A percentile compares a stretch with the other conserved stretches of the same genome.
Conservation (phyloP, 2,888 invertebrate species). For the Aphidius colemani region DNA sequence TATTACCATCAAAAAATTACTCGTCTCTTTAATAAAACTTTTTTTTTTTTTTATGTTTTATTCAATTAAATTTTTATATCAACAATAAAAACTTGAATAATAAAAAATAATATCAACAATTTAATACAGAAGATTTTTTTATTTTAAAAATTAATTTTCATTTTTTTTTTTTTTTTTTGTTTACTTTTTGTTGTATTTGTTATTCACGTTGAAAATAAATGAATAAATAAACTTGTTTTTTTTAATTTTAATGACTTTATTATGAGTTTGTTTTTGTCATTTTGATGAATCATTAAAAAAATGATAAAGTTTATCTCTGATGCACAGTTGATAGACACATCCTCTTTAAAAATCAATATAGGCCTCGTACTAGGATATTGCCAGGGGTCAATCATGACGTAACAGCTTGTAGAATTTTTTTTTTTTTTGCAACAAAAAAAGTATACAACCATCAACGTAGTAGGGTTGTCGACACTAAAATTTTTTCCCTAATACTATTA, state of each 20-base stretch:
- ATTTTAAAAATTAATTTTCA: too few species aligned
- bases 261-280: too few species aligned
- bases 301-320: not conserved
- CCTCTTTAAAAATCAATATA: constrained; percentile 50
- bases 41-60: not conserved
- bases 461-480: constrained; percentile 22
- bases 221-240: not conserved
- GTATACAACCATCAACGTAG: constrained; percentile 5
- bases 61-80: too few species aligned
- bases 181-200: not conserved
- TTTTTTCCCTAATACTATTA: not conserved
- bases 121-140: too few species aligned
- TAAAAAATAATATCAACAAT: too few species aligned
- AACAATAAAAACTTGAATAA: too few species aligned
- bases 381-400: constrained; percentile 33
- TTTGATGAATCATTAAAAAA: not conserved
- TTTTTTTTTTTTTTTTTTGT: too few species aligned
- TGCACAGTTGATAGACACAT: constrained; percentile 20
- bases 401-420: constrained; percentile 25
- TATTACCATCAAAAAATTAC: not conserved
- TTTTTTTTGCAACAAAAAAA: constrained; percentile 16
- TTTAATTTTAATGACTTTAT: not conserved
- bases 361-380: constrained; percentile 27
- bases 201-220: not conserved
- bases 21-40: not conserved